These are phyloP conservation scores for Globicephala melas DNA, from an alignment of 2,113 vertebrate genomes.

Conservation along the genomic window DNA sequence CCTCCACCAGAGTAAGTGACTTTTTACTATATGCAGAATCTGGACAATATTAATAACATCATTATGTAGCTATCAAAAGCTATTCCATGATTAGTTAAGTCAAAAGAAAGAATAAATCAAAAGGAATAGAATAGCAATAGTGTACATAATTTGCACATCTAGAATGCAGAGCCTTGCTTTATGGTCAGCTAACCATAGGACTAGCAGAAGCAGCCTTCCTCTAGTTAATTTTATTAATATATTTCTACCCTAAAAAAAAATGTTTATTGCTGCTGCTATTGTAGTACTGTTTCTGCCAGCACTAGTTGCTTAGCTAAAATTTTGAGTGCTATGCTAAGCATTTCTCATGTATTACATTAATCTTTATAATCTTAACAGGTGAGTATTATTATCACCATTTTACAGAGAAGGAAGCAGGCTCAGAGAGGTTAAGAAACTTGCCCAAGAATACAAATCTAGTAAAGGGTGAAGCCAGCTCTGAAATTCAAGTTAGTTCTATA, in stretches of 20 bases:
- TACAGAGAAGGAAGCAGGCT: slow-evolving; percentile 61
- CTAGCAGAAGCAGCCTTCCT: slow-evolving; percentile 7
- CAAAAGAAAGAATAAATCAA: slow-evolving; percentile 6
- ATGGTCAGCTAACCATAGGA: slow-evolving; percentile 15
- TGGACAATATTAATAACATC: slow-evolving; percentile 3
- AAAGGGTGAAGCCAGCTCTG: slow-evolving; percentile 33
- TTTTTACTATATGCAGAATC: neutral
- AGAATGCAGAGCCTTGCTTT: neutral
- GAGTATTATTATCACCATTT: slow-evolving; percentile 25
- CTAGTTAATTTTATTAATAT: neutral
- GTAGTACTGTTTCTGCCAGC: neutral
- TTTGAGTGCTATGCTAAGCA: slow-evolving; percentile 13
- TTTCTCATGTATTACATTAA: slow-evolving; percentile 4
- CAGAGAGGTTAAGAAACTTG: slow-evolving; percentile 76
- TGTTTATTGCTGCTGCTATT: neutral
- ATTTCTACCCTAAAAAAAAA: slow-evolving; percentile 9
- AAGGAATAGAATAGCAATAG: neutral
- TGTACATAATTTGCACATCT: slow-evolving; percentile 1
- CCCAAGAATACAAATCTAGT: slow-evolving; percentile 69
- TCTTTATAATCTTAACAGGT: slow-evolving; percentile 45
- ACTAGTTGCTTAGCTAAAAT: neutral
- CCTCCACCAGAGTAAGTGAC: slow-evolving; percentile 95
- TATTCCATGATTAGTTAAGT: neutral
- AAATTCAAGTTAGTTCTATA: slow-evolving; percentile 12
- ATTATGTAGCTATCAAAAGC: neutral